Conservation (phyloP, 2,113 vertebrate genomes). For the Geococcyx californianus region DNA sequence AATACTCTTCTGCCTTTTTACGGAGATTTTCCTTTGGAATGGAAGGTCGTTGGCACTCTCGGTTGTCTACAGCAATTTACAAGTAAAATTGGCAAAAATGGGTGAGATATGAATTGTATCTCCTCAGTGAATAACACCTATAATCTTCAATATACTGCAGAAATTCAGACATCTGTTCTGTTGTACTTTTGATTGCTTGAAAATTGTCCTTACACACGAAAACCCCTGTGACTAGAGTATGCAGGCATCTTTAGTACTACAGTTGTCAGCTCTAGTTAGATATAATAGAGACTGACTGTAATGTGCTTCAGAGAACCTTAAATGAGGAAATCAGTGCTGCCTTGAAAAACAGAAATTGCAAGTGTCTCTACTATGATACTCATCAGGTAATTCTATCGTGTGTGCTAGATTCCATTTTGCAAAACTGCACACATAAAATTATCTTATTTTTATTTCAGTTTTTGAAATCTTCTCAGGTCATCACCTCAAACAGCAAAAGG, state of each 20-base stretch:
- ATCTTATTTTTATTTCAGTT: background rate
- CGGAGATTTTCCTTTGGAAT: background rate
- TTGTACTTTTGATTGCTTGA: slow-evolving; percentile 22
- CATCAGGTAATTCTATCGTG: background rate
- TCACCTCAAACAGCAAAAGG: background rate
- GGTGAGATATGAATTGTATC: background rate
- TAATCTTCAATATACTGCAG: background rate
- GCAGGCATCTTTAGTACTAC: background rate
- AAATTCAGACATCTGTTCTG: slow-evolving; percentile 21
- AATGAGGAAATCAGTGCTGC: background rate
- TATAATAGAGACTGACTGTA: background rate
- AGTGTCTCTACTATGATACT: background rate
- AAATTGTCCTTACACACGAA: background rate
- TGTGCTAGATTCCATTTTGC: background rate
- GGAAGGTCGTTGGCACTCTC: background rate
- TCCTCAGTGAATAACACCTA: background rate
- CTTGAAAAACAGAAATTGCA: background rate
- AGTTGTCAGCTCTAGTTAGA: background rate
- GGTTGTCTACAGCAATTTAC: background rate
- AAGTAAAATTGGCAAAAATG: background rate
- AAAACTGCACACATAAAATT: background rate
- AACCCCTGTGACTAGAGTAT: background rate
- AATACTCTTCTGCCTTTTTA: background rate
- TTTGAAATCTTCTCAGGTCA: background rate
- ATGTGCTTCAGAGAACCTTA: background rate